Percentiles rank a stretch among this genome's conserved stretches.
These are phyloP conservation scores for Nasonia vitripennis DNA, from an alignment of 1,140 invertebrate species.

Conservation along the genomic window DNA sequence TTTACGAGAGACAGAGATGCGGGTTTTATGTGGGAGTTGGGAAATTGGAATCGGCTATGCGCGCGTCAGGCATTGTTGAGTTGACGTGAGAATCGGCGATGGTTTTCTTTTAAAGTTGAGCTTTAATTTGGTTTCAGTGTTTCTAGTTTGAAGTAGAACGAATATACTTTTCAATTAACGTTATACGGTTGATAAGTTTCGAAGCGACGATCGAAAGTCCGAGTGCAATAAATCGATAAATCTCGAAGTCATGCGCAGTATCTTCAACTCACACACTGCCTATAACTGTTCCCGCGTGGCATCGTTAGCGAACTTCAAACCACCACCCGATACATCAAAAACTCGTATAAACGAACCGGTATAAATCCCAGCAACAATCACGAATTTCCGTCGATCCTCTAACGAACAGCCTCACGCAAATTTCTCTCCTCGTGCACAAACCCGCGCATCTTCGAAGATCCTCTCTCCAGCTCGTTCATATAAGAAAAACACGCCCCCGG, in stretches of 20 bases:
- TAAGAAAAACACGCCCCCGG: neutral
- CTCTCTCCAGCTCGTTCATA: conserved; percentile 17
- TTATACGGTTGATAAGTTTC: too few species aligned
- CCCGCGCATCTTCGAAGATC: neutral
- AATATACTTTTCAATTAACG: too few species aligned
- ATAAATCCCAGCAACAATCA: neutral
- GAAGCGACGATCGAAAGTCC: too few species aligned
- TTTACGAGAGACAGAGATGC: neutral
- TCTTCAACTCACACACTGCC: too few species aligned
- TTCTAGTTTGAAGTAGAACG: too few species aligned
- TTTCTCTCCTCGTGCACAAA: neutral
- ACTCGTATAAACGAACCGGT: too few species aligned
- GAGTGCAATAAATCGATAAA: too few species aligned
- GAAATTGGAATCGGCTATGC: neutral
- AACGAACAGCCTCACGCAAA: neutral
- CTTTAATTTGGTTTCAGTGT: neutral
- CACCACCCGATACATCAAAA: too few species aligned
- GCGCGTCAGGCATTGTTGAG: neutral
- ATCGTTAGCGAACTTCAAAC: too few species aligned
- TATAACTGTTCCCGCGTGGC: too few species aligned
- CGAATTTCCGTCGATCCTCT: neutral
- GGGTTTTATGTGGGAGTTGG: neutral
- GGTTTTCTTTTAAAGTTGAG: neutral
- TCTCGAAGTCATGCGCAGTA: too few species aligned
- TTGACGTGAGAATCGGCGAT: neutral